Base-by-base conservation (phyloP, 2,113 vertebrate genomes). In the Mesoclemmys tuberculata region DNA sequence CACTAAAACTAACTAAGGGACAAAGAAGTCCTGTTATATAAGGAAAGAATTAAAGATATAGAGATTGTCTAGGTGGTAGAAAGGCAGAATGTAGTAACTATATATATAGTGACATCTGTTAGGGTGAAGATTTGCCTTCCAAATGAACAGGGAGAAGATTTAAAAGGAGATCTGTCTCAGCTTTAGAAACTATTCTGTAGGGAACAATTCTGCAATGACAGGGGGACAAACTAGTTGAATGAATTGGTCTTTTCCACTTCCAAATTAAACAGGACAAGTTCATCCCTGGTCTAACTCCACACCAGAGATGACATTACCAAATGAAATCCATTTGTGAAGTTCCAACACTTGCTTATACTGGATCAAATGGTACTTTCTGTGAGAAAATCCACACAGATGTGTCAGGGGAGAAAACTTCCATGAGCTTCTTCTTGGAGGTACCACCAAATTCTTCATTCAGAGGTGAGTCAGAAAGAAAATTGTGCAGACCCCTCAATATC, bases 131-230 rank as follows among this genome's bases (percentile, higher is more conserved):
- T 64, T 44, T 91, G 95, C 16, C 84, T 81, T n/a, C 54, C 18
- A 9, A 91, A n/a, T 71, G 49, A 85, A 31, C 4, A 82, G 5
- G 61, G 0, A 56, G 41, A 75, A 26, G 71, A 12, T 44, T 91
- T 83, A 75, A 94, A 95, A 84, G 82, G n/a, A 90, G 83, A 80
- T 87, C 61, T 77, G 38, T 49, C 77, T 78, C 14, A 90, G 22
- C 31, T 89, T 4, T n/a, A 35, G 46, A 88, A 86, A n/a, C 2
- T 8, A 88, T 91, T 80, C 75, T 51, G n/a, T 22, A 89, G 68
- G 68, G 24, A 88, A 87, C 31, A 92, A 35, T 35, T 81, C 88
- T 79, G 74, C 35, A 80, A 5, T n/a, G 9, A 48, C 75, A 2
- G 5, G n/a, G 35, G 12, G 14, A 84, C 87, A 29, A 93, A 89